Evolutionary conservation across 2,797 vertebrate genomes (phyloP).

Genomic region (Coregonus sp.): DNA sequence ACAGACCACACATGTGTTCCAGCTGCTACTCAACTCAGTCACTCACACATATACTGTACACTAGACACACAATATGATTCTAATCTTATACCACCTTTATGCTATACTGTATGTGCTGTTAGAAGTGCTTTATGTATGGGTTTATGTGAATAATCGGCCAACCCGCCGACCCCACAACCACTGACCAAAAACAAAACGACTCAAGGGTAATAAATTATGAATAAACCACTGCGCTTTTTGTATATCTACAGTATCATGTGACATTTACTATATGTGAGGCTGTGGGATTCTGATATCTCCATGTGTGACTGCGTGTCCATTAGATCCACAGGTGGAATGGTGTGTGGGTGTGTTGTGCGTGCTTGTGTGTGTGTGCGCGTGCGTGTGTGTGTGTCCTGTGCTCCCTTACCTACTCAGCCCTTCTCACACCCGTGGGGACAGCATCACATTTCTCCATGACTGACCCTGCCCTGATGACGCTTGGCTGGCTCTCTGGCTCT

Average conservation of each 20-base stretch:
- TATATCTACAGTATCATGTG: background rate
- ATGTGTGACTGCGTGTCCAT: conserved; percentile 27
- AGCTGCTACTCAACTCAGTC: conserved; percentile 62
- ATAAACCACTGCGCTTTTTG: conserved; percentile 9
- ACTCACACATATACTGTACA: background rate
- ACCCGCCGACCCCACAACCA: background rate
- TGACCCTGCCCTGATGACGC: conserved; percentile 31
- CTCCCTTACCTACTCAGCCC: background rate
- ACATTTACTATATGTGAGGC: no score
- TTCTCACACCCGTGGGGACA: conserved; percentile 12
- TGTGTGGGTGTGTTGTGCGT: conserved; percentile 1
- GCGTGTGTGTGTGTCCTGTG: background rate
- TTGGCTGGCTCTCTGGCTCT: conserved; percentile 16
- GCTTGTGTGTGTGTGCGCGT: no score
- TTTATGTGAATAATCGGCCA: background rate
- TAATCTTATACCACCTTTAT: no score
- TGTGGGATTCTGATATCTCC: conserved; percentile 8
- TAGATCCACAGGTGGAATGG: conserved; percentile 38
- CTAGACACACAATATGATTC: no score
- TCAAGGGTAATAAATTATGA: conserved; percentile 41
- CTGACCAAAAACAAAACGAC: background rate
- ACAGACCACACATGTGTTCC: conserved; percentile 79
- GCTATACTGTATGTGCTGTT: no score
- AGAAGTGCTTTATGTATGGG: background rate
- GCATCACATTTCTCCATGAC: conserved; percentile 56